phyloP scores from a whole-genome alignment of 1,140 invertebrate genomes.

The Plodia interpunctella region DNA sequence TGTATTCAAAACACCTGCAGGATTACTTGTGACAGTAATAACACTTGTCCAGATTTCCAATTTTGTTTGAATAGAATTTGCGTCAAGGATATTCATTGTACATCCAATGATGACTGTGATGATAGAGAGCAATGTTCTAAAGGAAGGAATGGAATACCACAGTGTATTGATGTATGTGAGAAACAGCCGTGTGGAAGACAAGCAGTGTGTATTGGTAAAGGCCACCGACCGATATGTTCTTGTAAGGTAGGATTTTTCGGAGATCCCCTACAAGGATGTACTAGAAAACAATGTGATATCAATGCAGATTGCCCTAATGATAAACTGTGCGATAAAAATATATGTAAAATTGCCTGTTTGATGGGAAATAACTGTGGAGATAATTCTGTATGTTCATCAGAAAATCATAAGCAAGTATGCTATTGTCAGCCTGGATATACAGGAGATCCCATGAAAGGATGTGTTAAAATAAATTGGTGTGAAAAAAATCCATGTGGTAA shows the following conservation, averaged over 20 bases:
- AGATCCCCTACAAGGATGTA: constrained; percentile 86
- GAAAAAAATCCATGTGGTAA: constrained; percentile 87
- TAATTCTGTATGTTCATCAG: constrained; percentile 89
- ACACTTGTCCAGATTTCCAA: constrained; percentile 88
- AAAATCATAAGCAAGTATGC: constrained; percentile 86
- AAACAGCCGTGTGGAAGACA: constrained; percentile 88
- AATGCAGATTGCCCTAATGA: constrained; percentile 87
- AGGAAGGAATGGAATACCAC: constrained; percentile 82
- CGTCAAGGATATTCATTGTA: constrained; percentile 86
- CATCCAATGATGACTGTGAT: constrained; percentile 82
- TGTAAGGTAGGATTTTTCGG: constrained; percentile 89
- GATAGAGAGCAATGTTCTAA: constrained; percentile 67
- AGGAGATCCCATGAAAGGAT: constrained; percentile 84
- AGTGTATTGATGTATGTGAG: constrained; percentile 85
- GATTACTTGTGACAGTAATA: constrained; percentile 86
- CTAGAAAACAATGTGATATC: constrained; percentile 84
- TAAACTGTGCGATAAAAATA: constrained; percentile 87
- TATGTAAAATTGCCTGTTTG: constrained; percentile 91
- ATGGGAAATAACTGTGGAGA: constrained; percentile 87
- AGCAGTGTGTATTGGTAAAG: constrained; percentile 83
- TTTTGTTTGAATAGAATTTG: constrained; percentile 90
- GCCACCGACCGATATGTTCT: constrained; percentile 84
- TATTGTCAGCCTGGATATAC: constrained; percentile 92
- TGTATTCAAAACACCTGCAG: constrained; percentile 89
- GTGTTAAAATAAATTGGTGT: constrained; percentile 88